phyloP scores from a whole-genome alignment of 2,797 vertebrate genomes.

The Gambelia wislizenii region DNA sequence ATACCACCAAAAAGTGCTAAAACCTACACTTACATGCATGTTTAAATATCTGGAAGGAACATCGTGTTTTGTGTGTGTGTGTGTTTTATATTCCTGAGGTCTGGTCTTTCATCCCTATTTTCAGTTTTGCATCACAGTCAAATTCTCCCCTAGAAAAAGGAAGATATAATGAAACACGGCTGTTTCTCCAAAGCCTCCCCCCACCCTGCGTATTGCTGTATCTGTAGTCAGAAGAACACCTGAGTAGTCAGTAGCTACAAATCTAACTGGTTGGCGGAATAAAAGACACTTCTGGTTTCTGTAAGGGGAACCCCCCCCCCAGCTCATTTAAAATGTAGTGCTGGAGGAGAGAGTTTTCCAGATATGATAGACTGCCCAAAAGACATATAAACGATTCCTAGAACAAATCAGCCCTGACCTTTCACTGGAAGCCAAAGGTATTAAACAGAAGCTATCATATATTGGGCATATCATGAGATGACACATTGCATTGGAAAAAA shows the following conservation, averaged over 20 bases:
- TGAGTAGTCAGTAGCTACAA: neutral
- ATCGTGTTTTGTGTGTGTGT: neutral
- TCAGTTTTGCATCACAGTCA: neutral
- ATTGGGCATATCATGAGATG: too few relatives aligned
- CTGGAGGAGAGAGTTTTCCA: too few relatives aligned
- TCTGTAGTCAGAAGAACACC: neutral
- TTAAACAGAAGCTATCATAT: too few relatives aligned
- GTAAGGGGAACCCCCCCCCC: neutral
- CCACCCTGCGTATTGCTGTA: conserved; percentile 4
- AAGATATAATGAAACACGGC: conserved; percentile 25
- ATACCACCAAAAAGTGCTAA: conserved; percentile 27
- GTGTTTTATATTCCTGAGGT: neutral
- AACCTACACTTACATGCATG: conserved; percentile 18
- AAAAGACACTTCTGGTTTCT: neutral
- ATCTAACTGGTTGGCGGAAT: neutral
- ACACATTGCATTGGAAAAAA: too few relatives aligned
- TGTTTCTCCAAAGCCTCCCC: conserved; percentile 3
- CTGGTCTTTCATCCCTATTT: neutral
- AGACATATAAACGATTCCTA: too few relatives aligned
- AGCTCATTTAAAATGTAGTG: too few relatives aligned
- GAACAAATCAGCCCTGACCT: too few relatives aligned
- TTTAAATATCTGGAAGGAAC: conserved; percentile 38
- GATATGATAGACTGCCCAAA: too few relatives aligned
- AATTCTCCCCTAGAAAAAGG: conserved; percentile 10
- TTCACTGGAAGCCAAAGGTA: too few relatives aligned